phyloP scores from a whole-genome alignment of 2,888 invertebrate genomes.

The Plagodis dolabraria region DNA sequence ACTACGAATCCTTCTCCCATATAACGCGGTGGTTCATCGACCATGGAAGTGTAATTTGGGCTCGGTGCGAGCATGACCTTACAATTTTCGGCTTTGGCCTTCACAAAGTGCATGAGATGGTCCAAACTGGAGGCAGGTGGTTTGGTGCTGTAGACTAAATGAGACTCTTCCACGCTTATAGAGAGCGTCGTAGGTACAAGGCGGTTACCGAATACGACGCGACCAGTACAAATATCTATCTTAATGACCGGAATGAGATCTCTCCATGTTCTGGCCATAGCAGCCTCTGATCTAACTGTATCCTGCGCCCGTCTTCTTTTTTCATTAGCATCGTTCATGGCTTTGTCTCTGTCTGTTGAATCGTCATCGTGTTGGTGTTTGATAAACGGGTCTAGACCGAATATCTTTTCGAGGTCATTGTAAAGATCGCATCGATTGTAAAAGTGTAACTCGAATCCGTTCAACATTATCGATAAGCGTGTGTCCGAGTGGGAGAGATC shows the following conservation, averaged over 20 bases:
- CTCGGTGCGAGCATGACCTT: slow-evolving; percentile 98
- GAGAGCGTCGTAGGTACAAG: slow-evolving; percentile 97
- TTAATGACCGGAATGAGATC: slow-evolving; percentile 98
- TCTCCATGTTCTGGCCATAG: slow-evolving; percentile 95
- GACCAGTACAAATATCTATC: slow-evolving; percentile 95
- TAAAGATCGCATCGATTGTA: slow-evolving; percentile 97
- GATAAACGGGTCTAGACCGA: slow-evolving; percentile 92
- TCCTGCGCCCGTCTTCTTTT: slow-evolving; percentile 80
- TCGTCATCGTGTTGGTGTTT: slow-evolving; percentile 87
- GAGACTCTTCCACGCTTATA: slow-evolving; percentile 96
- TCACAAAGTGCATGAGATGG: slow-evolving; percentile 97
- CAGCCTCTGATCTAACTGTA: slow-evolving; percentile 89
- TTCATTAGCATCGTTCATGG: slow-evolving; percentile 87
- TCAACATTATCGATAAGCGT: slow-evolving; percentile 94
- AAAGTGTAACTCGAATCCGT: slow-evolving; percentile 97
- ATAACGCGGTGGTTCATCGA: slow-evolving; percentile 96
- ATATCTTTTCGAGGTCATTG: slow-evolving; percentile 93
- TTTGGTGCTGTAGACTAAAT: slow-evolving; percentile 97
- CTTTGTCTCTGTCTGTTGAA: slow-evolving; percentile 82
- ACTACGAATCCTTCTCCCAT: slow-evolving; percentile 99
- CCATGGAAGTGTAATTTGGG: slow-evolving; percentile 96
- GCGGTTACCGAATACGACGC: slow-evolving; percentile 97
- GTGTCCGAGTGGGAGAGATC: slow-evolving; percentile 98
- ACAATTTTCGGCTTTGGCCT: slow-evolving; percentile 97
- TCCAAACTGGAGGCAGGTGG: slow-evolving; percentile 97